Percentiles rank a stretch among this genome's conserved stretches.
Evolutionary conservation across 2,888 invertebrate species (phyloP).

Genomic region (Ferrisia virgata): DNA sequence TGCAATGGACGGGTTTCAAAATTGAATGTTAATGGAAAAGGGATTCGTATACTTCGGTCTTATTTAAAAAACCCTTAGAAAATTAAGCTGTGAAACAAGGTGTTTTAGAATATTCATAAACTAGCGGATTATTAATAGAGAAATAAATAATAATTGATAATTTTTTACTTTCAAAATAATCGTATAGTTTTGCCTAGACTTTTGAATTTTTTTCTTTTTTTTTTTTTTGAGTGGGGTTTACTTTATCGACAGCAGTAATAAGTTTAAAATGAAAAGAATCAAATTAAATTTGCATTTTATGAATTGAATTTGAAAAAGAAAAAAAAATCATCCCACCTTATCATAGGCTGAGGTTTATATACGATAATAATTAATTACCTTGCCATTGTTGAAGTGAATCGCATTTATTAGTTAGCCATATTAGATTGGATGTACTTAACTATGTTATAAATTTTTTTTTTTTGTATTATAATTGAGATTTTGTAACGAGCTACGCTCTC

Average conservation of each 20-base stretch:
- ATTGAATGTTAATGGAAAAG: too few relatives aligned
- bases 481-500: neutral
- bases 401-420: conserved; percentile 26
- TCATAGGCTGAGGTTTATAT: neutral
- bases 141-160: too few relatives aligned
- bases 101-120: too few relatives aligned
- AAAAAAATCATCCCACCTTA: neutral
- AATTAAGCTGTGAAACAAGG: too few relatives aligned
- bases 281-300: neutral
- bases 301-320: neutral
- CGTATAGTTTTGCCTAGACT: too few relatives aligned
- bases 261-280: neutral
- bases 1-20: too few relatives aligned
- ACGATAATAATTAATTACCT: neutral
- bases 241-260: neutral
- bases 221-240: too few relatives aligned
- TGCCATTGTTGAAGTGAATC: neutral
- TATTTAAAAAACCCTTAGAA: too few relatives aligned
- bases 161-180: too few relatives aligned
- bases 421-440: conserved; percentile 10
- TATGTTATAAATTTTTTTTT: neutral
- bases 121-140: too few relatives aligned
- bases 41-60: too few relatives aligned
- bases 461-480: neutral
- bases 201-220: too few relatives aligned